These are phyloP conservation scores for Ephydatia muelleri DNA, from an alignment of 37 sponge, comb jelly and placozoan genomes.

Conservation along the genomic window DNA sequence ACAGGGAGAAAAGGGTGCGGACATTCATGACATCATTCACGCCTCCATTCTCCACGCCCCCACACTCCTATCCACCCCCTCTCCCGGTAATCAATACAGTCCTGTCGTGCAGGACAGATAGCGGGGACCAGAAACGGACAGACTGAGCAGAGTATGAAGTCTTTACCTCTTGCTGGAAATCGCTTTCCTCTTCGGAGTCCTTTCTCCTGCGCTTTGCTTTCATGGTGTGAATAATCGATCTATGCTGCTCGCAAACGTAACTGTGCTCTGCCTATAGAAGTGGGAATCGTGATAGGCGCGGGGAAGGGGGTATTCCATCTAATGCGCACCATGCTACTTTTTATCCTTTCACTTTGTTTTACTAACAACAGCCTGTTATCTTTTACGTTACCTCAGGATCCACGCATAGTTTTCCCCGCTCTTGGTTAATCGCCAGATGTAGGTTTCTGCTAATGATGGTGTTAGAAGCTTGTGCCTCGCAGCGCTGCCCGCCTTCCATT, in stretches of 20 bases:
- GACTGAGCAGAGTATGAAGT: neutral
- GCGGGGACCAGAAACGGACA: too few relatives aligned
- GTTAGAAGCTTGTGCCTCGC: constrained; percentile 36
- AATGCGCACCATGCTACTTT: constrained; percentile 22
- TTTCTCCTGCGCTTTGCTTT: constrained; percentile 79
- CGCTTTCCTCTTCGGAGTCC: constrained; percentile 89
- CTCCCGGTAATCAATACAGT: too few relatives aligned
- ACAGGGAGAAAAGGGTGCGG: too few relatives aligned
- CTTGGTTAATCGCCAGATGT: constrained; percentile 37
- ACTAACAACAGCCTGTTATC: neutral
- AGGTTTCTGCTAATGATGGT: constrained; percentile 54
- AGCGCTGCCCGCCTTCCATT: constrained; percentile 72
- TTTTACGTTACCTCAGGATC: constrained; percentile 50
- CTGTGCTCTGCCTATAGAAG: constrained; percentile 60
- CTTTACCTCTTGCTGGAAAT: constrained; percentile 62
- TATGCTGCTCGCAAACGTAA: constrained; percentile 73
- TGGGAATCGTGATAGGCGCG: neutral
- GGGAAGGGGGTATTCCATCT: constrained; percentile 9
- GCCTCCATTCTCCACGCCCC: too few relatives aligned
- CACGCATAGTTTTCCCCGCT: constrained; percentile 40
- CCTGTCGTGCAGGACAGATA: too few relatives aligned
- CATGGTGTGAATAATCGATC: constrained; percentile 55
- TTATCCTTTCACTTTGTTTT: neutral
- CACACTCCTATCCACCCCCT: too few relatives aligned
- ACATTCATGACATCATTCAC: too few relatives aligned